Evolutionary conservation across 2,797 vertebrate genomes (phyloP).

Genomic region (Notolepis coatsorum): DNA sequence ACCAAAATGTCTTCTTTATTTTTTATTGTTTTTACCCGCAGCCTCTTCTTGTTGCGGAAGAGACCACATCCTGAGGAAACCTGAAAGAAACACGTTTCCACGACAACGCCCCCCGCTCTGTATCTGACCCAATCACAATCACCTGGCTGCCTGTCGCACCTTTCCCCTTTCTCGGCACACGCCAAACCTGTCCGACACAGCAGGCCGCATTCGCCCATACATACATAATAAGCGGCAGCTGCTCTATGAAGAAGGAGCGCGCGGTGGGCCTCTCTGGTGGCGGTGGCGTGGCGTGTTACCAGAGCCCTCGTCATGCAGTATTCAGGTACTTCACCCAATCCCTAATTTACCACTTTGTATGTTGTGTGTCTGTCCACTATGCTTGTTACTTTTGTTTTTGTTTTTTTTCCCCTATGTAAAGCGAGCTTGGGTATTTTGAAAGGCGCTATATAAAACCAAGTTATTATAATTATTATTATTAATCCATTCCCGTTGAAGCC

Average conservation of each 20-base stretch:
- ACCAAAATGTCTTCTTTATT: too few species aligned
- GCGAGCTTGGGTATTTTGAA: too few species aligned
- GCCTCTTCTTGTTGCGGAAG: not conserved
- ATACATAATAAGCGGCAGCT: conserved; percentile 33
- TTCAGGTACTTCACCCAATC: conserved; percentile 18
- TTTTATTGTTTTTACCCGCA: too few species aligned
- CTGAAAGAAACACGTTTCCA: too few species aligned
- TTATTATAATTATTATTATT: not conserved
- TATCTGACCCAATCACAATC: not conserved
- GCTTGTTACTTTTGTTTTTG: not conserved
- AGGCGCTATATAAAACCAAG: too few species aligned
- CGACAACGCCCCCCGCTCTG: too few species aligned
- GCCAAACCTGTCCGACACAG: too few species aligned
- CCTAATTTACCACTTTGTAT: too few species aligned
- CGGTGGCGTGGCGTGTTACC: conserved; percentile 13
- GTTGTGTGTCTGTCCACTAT: too few species aligned
- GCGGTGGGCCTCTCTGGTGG: too few species aligned
- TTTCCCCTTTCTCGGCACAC: conserved; percentile 16
- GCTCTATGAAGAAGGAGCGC: conserved; percentile 12
- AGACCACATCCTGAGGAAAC: not conserved
- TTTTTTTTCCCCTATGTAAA: too few species aligned
- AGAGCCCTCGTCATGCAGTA: conserved; percentile 37
- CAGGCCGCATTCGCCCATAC: conserved; percentile 10
- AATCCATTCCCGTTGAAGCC: not conserved
- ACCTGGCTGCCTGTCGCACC: not conserved